Conservation (phyloP, 2,888 invertebrate genomes). For the Rotaria socialis region DNA sequence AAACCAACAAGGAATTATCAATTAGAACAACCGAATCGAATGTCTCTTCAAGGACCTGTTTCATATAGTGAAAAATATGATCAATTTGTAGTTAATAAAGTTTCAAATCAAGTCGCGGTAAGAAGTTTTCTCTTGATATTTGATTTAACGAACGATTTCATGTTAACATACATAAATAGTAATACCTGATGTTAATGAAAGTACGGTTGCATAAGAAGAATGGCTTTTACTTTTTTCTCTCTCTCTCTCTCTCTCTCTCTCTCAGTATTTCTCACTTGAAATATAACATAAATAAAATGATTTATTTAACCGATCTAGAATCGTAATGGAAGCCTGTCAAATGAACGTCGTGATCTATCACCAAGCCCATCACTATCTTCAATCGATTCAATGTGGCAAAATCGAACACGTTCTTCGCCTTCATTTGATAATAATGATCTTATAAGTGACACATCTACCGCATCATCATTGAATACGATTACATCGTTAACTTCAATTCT, state of each 20-base stretch:
- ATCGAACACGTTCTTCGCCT: background rate
- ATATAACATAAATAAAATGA: too few species aligned
- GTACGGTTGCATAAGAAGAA: too few species aligned
- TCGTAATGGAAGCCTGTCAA: background rate
- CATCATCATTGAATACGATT: background rate
- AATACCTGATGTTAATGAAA: too few species aligned
- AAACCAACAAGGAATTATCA: background rate
- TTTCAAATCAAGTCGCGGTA: background rate
- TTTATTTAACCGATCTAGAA: background rate
- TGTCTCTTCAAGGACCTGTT: background rate
- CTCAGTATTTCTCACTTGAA: too few species aligned
- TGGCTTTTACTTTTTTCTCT: too few species aligned
- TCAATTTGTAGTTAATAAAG: background rate
- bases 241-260: too few species aligned
- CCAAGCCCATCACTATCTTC: background rate
- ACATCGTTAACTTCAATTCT: background rate
- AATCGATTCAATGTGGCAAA: background rate
- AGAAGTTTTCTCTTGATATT: background rate
- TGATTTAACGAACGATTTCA: too few species aligned
- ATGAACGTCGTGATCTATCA: background rate
- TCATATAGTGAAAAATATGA: background rate
- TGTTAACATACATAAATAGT: too few species aligned
- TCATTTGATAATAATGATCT: slow-evolving; percentile 1
- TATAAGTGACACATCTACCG: background rate
- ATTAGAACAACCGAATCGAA: background rate